These are phyloP conservation scores for Meloidogyne exigua DNA, from an alignment of 1,140 invertebrate species.

Conservation along the genomic window DNA sequence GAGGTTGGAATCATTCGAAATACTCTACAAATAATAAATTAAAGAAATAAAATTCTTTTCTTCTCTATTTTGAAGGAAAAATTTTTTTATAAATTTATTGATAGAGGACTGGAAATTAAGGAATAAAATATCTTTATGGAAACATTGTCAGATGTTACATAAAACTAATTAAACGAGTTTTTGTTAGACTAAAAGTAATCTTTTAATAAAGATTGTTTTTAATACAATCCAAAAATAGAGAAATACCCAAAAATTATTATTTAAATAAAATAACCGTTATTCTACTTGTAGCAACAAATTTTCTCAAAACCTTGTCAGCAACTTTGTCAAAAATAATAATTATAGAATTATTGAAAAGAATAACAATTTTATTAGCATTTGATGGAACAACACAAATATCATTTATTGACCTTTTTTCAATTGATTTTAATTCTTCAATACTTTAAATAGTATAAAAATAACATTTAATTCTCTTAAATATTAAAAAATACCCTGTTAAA, in stretches of 20 bases:
- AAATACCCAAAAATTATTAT: not conserved
- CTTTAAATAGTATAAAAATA: not conserved
- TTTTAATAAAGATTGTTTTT: too few species aligned
- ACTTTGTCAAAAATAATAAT: slow-evolving; percentile 19
- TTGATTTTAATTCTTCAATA: not conserved
- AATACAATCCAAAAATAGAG: too few species aligned
- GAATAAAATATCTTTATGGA: too few species aligned
- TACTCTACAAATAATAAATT: slow-evolving; percentile 15
- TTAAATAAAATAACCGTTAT: slow-evolving; percentile 21
- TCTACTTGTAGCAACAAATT: not conserved
- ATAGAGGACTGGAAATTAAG: too few species aligned
- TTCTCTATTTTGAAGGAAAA: too few species aligned
- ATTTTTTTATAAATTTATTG: too few species aligned
- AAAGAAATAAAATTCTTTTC: too few species aligned
- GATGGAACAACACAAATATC: slow-evolving; percentile 1
- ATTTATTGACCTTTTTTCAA: slow-evolving; percentile 15
- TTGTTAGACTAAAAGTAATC: too few species aligned
- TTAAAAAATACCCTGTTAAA: slow-evolving; percentile 15
- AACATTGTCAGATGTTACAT: too few species aligned
- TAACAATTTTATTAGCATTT: slow-evolving; percentile 23
- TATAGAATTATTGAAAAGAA: slow-evolving; percentile 28
- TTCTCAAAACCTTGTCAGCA: slow-evolving; percentile 9
- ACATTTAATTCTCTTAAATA: slow-evolving; percentile 6
- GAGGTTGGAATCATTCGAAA: not conserved
- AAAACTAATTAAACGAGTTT: too few species aligned